phyloP scores from a whole-genome alignment of 2,888 invertebrate species.

The Caenorhabditis sp. region DNA sequence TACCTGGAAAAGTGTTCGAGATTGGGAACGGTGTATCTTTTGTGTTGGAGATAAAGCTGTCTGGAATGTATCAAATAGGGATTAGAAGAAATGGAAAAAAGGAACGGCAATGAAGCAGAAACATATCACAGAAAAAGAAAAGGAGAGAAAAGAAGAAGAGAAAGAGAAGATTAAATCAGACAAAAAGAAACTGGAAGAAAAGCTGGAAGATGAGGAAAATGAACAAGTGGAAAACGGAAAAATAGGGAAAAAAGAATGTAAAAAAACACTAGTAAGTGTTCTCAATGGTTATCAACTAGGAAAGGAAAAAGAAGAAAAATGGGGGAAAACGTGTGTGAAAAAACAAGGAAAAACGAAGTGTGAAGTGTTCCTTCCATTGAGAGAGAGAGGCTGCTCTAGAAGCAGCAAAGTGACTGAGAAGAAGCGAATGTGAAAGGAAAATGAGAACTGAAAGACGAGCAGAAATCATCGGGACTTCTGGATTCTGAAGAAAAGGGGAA shows the following conservation, averaged over 20 bases:
- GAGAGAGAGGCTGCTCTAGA: constrained; percentile 43
- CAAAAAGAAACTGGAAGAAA: too few relatives aligned
- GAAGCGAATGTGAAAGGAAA: constrained; percentile 43
- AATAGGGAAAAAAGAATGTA: not conserved
- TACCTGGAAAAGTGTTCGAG: constrained; percentile 19
- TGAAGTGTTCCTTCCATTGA: constrained; percentile 47
- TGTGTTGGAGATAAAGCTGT: not conserved
- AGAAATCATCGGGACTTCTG: not conserved
- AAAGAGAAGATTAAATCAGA: constrained; percentile 35
- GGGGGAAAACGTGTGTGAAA: not conserved
- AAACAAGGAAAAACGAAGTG: constrained; percentile 20
- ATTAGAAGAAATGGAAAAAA: constrained; percentile 13
- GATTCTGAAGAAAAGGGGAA: constrained; percentile 24
- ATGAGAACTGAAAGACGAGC: constrained; percentile 29
- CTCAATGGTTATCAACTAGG: constrained; percentile 22
- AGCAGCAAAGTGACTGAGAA: constrained; percentile 45
- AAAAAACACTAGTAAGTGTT: constrained; percentile 5
- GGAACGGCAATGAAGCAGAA: constrained; percentile 17
- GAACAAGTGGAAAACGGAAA: not conserved
- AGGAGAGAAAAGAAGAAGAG: constrained; percentile 33
- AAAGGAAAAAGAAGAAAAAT: not conserved
- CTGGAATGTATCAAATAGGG: constrained; percentile 1
- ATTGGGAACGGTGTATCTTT: not conserved
- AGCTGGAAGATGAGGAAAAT: not conserved
- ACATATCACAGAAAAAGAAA: constrained; percentile 11